Evolutionary conservation across 1,140 invertebrate species (phyloP), one percentile per base, ranked within the genome.

Genomic region (Diorhabda carinulata): DNA sequence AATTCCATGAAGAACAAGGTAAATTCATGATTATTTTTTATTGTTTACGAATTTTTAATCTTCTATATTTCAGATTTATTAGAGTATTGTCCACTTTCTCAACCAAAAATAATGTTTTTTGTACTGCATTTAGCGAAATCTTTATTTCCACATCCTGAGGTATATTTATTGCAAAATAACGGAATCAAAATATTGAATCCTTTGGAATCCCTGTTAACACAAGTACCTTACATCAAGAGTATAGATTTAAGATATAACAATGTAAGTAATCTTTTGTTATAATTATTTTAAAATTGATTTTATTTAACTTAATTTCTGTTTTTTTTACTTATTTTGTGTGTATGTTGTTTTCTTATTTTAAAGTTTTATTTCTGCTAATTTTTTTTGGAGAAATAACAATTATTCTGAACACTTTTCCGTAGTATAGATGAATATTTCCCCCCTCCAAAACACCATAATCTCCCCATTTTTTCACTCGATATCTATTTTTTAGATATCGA

Each of bases 401-500:
- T 25, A 25, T 25, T 25, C 25, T 25, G 25, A 25, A 25, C 25
- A 25, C 25, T 25, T 25, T 25, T 25, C 25, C 25, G 25, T 25
- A 25, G 25, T 25, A 25, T 25, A 25, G 25, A 25, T 25, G 25
- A 25, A 25, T 25, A 25, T 25, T 25, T 25, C 25, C 25, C 25
- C 25, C 25, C 25, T 25, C 25, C 25, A 25, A 25, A 25, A 25
- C 25, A 25, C 0, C 25, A 25, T 25, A 25, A 25, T 25, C 25
- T 25, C 25, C 25, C 25, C 25, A 25, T 25, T 25, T 25, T 25
- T 25, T 25, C 25, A 25, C 25, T 25, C 1, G 25, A 25, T 25
- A 25, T 25, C 25, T 25, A 25, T 74, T 79, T 81, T 84, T 2
- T 77, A 95, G 92, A 85, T 96, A 69, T 84, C 83, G 70, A 86